A percentile compares a stretch with the other conserved stretches of the same genome.
Conservation (phyloP, 2,113 vertebrate species). For the Tenebrosternarchus preto region DNA sequence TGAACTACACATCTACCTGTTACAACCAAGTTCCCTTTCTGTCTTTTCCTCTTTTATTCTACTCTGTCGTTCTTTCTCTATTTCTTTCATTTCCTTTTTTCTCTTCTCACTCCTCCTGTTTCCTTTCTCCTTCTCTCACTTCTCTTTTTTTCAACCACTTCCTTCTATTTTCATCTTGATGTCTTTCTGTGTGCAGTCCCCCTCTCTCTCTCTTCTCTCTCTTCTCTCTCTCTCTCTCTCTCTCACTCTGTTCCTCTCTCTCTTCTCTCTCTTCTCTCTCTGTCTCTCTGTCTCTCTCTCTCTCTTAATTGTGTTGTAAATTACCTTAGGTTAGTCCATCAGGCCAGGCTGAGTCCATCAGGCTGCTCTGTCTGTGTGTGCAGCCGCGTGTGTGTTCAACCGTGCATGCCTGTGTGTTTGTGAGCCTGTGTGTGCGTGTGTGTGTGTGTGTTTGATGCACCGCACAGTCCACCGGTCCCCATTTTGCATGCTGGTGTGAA, state of each 20-base stretch:
- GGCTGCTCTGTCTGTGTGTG: slow-evolving; percentile 8
- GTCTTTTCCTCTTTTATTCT: slow-evolving; percentile 36
- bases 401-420: slow-evolving; percentile 26
- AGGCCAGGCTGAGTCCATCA: slow-evolving; percentile 25
- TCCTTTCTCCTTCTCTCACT: too few species aligned
- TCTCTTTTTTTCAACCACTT: too few species aligned
- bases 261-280: not conserved
- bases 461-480: slow-evolving; percentile 36
- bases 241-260: slow-evolving; percentile 33
- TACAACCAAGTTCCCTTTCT: too few species aligned
- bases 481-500: slow-evolving; percentile 93
- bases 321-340: slow-evolving; percentile 73
- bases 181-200: too few species aligned
- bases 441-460: slow-evolving; percentile 49
- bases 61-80: slow-evolving; percentile 46
- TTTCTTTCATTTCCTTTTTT: slow-evolving; percentile 65
- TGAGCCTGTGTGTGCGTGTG: slow-evolving; percentile 18
- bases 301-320: slow-evolving; percentile 81
- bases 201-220: not conserved
- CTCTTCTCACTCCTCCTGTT: not conserved
- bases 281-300: not conserved
- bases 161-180: too few species aligned
- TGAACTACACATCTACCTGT: too few species aligned
- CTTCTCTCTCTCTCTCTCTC: slow-evolving; percentile 19
- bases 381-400: not conserved